A percentile compares a stretch with the other conserved stretches of the same genome.
Conservation (phyloP, 2,888 invertebrate species). For the Tiliacea aurago region DNA sequence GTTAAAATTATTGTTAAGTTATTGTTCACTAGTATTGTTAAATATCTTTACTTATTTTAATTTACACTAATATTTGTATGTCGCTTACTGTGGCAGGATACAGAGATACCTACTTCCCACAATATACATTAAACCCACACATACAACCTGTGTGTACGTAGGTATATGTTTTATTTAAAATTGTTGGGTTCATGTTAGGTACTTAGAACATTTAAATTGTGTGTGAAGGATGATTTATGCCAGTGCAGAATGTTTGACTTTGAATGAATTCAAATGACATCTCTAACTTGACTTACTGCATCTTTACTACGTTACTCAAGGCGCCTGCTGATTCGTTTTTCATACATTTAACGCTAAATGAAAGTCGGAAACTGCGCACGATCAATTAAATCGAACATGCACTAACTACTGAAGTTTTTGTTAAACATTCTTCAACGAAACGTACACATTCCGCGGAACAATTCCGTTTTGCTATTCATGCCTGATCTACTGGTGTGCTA, state of each 20-base stretch:
- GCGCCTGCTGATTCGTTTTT: slow-evolving; percentile 63
- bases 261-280: neutral
- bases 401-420: slow-evolving; percentile 47
- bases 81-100: neutral
- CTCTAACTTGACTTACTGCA: slow-evolving; percentile 10
- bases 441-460: slow-evolving; percentile 10
- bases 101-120: neutral
- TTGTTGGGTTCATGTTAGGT: neutral
- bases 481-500: neutral
- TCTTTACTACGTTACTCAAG: neutral
- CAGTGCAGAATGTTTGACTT: neutral
- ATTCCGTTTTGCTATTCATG: slow-evolving; percentile 27
- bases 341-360: slow-evolving; percentile 72
- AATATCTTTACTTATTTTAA: neutral
- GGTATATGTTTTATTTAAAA: too few species aligned
- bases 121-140: too few species aligned
- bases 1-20: neutral
- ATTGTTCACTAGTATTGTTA: neutral
- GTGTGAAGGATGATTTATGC: neutral
- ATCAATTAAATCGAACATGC: slow-evolving; percentile 47
- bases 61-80: neutral
- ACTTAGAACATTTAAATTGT: neutral
- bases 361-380: slow-evolving; percentile 80
- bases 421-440: slow-evolving; percentile 13
- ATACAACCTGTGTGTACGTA: too few species aligned